Conservation (phyloP, 2,113 vertebrate species). For the Phocoena phocoena region DNA sequence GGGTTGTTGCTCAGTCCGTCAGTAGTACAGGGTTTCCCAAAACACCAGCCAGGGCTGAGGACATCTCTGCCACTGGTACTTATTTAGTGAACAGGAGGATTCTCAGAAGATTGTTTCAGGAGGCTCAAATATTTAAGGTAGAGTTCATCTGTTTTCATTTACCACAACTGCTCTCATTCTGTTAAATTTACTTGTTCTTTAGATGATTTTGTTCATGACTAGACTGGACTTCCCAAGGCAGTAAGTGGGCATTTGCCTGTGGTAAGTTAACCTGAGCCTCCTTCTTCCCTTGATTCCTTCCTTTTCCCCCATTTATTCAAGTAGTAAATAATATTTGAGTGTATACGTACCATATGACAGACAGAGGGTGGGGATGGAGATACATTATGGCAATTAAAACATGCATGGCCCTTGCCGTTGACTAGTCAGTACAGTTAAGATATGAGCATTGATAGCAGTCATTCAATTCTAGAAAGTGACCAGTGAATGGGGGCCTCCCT, state of each 20-base stretch:
- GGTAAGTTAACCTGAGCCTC: neutral
- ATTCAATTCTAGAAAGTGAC: neutral
- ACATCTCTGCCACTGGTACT: neutral
- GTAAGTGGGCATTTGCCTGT: neutral
- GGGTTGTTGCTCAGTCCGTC: neutral
- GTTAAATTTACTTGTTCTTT: neutral
- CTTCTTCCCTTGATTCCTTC: neutral
- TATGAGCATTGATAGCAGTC: neutral
- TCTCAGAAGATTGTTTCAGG: neutral
- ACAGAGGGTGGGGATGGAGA: neutral
- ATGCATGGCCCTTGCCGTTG: neutral
- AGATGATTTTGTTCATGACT: neutral
- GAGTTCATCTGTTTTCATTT: neutral
- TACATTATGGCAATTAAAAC: neutral
- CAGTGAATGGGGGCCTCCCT: neutral
- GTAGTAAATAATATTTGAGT: neutral
- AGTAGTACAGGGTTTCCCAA: neutral
- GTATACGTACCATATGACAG: neutral
- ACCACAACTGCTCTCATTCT: neutral
- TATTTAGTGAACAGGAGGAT: neutral
- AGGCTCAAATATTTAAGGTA: neutral
- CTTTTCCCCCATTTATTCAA: neutral
- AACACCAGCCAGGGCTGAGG: neutral
- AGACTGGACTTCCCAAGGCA: neutral
- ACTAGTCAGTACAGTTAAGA: neutral